Conservation (phyloP, 35 echinoderm and acorn worm genomes). For the Apostichopus japonicus region DNA sequence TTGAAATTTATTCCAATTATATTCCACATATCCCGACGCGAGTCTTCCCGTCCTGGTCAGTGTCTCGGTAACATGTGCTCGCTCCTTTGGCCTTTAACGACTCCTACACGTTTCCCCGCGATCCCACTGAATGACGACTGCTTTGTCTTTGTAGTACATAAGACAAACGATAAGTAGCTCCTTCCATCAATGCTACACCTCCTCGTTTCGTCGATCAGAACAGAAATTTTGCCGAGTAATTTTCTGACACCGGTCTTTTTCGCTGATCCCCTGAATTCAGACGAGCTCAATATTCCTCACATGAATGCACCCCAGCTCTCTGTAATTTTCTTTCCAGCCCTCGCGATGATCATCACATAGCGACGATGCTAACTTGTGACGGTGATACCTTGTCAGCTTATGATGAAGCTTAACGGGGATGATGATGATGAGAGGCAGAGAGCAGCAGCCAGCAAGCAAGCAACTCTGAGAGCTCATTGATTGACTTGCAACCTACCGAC, state of each 20-base stretch:
- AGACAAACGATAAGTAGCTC: background rate
- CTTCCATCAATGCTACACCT: no score
- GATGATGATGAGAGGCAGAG: background rate
- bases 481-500: conserved; percentile 54
- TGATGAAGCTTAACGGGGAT: background rate
- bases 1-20: conserved; percentile 57
- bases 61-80: no score
- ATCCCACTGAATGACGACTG: no score
- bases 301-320: conserved; percentile 38
- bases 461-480: conserved; percentile 33
- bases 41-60: background rate
- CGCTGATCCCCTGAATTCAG: background rate
- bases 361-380: background rate
- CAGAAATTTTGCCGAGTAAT: background rate
- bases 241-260: background rate
- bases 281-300: conserved; percentile 36
- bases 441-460: background rate
- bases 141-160: no score
- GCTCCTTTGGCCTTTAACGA: background rate
- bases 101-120: background rate
- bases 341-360: background rate
- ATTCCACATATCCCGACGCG: background rate
- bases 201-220: background rate
- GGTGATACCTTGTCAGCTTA: background rate
- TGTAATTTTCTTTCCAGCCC: background rate